Base-by-base conservation (phyloP, 2,888 invertebrate species). In the Lithophane socia region DNA sequence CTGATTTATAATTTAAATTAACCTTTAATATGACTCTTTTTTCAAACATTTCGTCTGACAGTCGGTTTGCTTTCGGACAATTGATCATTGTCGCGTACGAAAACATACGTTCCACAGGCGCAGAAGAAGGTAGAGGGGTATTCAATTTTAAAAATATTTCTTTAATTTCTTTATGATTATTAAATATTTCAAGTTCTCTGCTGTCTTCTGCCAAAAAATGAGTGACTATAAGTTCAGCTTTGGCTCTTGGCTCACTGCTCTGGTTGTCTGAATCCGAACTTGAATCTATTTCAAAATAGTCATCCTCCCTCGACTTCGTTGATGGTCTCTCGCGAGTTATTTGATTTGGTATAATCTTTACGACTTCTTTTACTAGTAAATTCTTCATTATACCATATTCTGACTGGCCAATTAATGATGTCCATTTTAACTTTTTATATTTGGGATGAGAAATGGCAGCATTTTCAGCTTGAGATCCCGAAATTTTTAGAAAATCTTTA, bases 251-350 rank as follows among this genome's bases (percentile, higher is more conserved):
- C 1, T 72, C 63, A 76, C 72, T 75, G 67, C 68, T 68, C 67
- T 60, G 76, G 29, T 60, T 64, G 58, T 72, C 76, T 64, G 79
- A 76, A 72, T 79, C 72, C 49, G 79, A 79, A 76, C 70, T 68
- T 49, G 76, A 72, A 68, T 79, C 67, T n/a, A 72, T 29, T 29
- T 29, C 72, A 76, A 78, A 61, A 72, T 66, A 79, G 29, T 75
- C 75, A 54, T 79, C 71, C 66, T 71, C 75, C 54, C 63, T 75
- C 21, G 75, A 66, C 60, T 63, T 75, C 66, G 73, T 29, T 58
- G 54, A 54, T 70, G 64, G 67, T 64, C 29, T 69, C 64, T 60
- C 71, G 0, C 71, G 63, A 72, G 71, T 60, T 37, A 60, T 54
- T 63, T 71, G 60, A 37, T 58, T 76, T 64, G 64, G 49, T 68